Conservation (phyloP, 2,888 invertebrate genomes). For the Thymelicus acteon region DNA sequence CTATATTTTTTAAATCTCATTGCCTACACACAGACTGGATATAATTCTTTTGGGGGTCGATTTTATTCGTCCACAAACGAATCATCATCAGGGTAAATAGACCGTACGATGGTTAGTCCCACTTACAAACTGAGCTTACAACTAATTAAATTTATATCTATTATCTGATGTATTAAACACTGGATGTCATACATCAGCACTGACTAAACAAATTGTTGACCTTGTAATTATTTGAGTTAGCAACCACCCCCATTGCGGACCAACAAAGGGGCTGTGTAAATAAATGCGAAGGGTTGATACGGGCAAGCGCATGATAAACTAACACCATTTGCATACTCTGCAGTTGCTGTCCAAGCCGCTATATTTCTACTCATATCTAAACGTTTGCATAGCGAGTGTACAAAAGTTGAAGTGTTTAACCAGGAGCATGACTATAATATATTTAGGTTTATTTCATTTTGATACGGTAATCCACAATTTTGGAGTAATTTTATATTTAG, state of each 20-base stretch:
- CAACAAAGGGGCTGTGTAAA: slow-evolving; percentile 28
- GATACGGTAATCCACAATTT: too few species aligned
- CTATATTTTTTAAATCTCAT: too few species aligned
- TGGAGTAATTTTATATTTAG: too few species aligned
- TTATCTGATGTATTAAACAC: not conserved
- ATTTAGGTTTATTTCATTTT: too few species aligned
- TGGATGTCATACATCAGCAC: not conserved
- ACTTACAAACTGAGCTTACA: too few species aligned
- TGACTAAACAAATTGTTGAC: slow-evolving; percentile 1
- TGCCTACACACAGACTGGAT: too few species aligned
- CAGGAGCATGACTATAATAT: too few species aligned
- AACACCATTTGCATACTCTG: slow-evolving; percentile 40
- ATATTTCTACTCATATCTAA: slow-evolving; percentile 25
- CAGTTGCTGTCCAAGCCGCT: slow-evolving; percentile 2
- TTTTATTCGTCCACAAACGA: too few species aligned
- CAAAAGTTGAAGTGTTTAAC: not conserved
- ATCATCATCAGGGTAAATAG: too few species aligned
- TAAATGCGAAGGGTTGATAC: slow-evolving; percentile 35
- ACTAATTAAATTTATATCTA: too few species aligned
- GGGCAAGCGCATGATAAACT: slow-evolving; percentile 42
- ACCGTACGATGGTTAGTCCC: too few species aligned
- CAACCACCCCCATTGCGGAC: slow-evolving; percentile 17
- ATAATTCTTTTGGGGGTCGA: too few species aligned
- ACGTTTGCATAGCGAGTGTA: slow-evolving; percentile 17
- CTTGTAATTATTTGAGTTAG: slow-evolving; percentile 21